phyloP scores from a whole-genome alignment of 2,888 invertebrate genomes.

The Crocallis elinguaria region DNA sequence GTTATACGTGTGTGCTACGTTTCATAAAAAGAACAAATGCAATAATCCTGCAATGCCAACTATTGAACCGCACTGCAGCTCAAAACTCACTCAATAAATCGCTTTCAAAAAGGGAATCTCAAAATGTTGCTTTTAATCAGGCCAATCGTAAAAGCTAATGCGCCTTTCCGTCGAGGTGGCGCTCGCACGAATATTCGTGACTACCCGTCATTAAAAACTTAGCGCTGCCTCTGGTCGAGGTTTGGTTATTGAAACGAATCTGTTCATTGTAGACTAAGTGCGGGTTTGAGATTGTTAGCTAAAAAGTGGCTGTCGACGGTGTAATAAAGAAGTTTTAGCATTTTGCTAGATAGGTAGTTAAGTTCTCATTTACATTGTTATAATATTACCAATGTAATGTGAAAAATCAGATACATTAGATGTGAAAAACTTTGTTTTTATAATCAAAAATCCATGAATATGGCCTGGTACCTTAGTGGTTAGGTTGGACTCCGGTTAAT shows the following conservation, averaged over 20 bases:
- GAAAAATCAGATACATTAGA: no score
- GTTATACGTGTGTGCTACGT: no score
- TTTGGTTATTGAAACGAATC: slow-evolving; percentile 35
- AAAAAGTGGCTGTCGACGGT: slow-evolving; percentile 1
- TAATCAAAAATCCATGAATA: no score
- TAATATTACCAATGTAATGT: no score
- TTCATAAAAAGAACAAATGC: background rate
- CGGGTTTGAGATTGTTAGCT: slow-evolving; percentile 4
- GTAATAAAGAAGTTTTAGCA: background rate
- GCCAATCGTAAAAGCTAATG: slow-evolving; percentile 40
- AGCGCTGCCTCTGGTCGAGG: slow-evolving; percentile 22
- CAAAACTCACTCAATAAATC: slow-evolving; percentile 16
- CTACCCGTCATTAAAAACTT: slow-evolving; percentile 33
- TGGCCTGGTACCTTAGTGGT: no score
- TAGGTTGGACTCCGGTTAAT: no score
- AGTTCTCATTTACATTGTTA: no score
- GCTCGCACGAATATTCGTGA: slow-evolving; percentile 37
- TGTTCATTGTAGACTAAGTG: slow-evolving; percentile 25
- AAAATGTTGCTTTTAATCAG: slow-evolving; percentile 37
- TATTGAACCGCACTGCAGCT: background rate
- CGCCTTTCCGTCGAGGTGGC: slow-evolving; percentile 30
- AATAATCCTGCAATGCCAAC: background rate
- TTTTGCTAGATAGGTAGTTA: no score
- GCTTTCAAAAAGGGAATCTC: slow-evolving; percentile 28
- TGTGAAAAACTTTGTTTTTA: no score